Percentiles rank a stretch among this genome's conserved stretches.
phyloP scores from a whole-genome alignment of 2,888 invertebrate genomes.

The Stenoptilia bipunctidactyla region DNA sequence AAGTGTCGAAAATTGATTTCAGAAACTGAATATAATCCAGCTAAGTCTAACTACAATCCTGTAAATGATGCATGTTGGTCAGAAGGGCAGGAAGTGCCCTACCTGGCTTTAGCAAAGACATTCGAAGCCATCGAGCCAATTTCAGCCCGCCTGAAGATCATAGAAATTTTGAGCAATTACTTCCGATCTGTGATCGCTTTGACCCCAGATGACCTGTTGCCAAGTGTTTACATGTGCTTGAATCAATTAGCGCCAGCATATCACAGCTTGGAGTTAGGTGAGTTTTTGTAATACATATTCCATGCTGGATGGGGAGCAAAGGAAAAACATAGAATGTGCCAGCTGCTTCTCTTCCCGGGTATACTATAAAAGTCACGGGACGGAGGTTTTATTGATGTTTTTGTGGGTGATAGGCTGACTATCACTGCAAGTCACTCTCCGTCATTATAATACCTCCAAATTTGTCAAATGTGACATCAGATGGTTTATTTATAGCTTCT shows the following conservation, averaged over 20 bases:
- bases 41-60: conserved; percentile 81
- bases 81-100: conserved; percentile 84
- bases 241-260: conserved; percentile 97
- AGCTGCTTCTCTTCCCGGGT: too few relatives aligned
- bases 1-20: too few relatives aligned
- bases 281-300: conserved; percentile 12
- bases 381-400: too few relatives aligned
- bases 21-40: conserved; percentile 76
- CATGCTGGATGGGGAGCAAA: too few relatives aligned
- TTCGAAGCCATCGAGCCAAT: conserved; percentile 91
- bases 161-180: conserved; percentile 92
- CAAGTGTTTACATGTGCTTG: conserved; percentile 94
- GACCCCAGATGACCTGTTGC: conserved; percentile 89
- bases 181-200: conserved; percentile 88
- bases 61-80: conserved; percentile 87
- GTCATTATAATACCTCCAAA: too few relatives aligned
- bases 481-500: too few relatives aligned
- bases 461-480: too few relatives aligned
- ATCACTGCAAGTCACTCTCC: too few relatives aligned
- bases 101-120: conserved; percentile 91
- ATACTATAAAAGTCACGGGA: too few relatives aligned
- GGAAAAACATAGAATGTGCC: too few relatives aligned
- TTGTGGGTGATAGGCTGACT: too few relatives aligned
- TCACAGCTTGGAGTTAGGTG: conserved; percentile 77
- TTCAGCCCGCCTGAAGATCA: conserved; percentile 88